phyloP scores from a whole-genome alignment of 2,888 invertebrate genomes.

The Acrocera orbiculus region DNA sequence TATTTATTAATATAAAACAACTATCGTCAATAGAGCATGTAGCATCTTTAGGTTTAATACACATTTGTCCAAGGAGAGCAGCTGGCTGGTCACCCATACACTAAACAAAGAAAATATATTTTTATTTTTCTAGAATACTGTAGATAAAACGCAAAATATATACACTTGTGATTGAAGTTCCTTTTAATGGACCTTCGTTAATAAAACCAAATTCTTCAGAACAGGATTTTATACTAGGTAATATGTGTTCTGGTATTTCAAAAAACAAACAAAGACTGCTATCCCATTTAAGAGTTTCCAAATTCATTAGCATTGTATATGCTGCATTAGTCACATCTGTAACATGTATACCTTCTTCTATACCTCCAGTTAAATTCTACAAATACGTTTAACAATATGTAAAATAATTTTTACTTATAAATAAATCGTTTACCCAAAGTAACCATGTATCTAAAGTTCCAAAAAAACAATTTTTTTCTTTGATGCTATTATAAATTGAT shows the following conservation, averaged over 20 bases:
- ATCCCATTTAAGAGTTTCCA: slow-evolving; percentile 80
- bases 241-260: slow-evolving; percentile 60
- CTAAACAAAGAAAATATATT: slow-evolving; percentile 30
- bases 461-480: slow-evolving; percentile 52
- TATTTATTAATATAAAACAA: slow-evolving; percentile 88
- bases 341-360: slow-evolving; percentile 48
- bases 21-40: slow-evolving; percentile 94
- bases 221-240: slow-evolving; percentile 80
- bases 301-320: slow-evolving; percentile 88
- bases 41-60: slow-evolving; percentile 72
- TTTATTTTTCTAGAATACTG: background rate
- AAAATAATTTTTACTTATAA: background rate
- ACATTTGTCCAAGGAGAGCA: slow-evolving; percentile 81
- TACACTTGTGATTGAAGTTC: slow-evolving; percentile 77
- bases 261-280: slow-evolving; percentile 73
- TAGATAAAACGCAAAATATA: slow-evolving; percentile 21
- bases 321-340: slow-evolving; percentile 98
- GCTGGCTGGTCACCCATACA: slow-evolving; percentile 92
- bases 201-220: slow-evolving; percentile 84
- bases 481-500: slow-evolving; percentile 50
- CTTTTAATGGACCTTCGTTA: slow-evolving; percentile 50
- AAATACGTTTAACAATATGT: slow-evolving; percentile 12
- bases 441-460: slow-evolving; percentile 94
- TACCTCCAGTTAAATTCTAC: slow-evolving; percentile 43
- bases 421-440: slow-evolving; percentile 53